Conservation (phyloP, 2,113 vertebrate species). For the Channa maculata region DNA sequence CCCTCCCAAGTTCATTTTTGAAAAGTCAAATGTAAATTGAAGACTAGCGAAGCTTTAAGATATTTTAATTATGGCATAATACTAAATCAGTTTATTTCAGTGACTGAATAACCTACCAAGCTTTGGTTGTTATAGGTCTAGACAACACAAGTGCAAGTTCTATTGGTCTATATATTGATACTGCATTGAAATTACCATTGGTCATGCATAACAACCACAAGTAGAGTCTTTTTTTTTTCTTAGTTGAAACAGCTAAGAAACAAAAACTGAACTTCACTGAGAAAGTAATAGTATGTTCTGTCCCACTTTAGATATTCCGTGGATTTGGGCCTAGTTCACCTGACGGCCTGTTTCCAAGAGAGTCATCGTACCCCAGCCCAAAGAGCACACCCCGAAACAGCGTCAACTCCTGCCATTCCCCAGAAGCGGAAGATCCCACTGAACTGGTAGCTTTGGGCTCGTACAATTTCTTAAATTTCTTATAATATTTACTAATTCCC, state of each 20-base stretch:
- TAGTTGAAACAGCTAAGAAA: too few species aligned
- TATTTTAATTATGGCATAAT: neutral
- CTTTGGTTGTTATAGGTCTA: neutral
- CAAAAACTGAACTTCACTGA: neutral
- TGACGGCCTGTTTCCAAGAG: conserved; percentile 66
- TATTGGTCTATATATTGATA: neutral
- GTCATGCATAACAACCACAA: neutral
- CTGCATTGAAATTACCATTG: neutral
- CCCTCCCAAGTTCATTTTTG: neutral
- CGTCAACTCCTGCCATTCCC: conserved; percentile 80
- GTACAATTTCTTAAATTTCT: neutral
- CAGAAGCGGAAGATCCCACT: conserved; percentile 76
- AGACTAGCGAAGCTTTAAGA: neutral
- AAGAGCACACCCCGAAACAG: conserved; percentile 80
- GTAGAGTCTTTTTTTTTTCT: neutral
- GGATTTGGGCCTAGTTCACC: conserved; percentile 65
- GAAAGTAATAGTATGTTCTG: neutral
- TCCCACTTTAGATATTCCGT: conserved; percentile 63
- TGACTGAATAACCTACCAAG: neutral
- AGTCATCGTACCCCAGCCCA: conserved; percentile 75
- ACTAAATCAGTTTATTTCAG: neutral
- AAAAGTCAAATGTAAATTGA: neutral
- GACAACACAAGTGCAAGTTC: neutral
- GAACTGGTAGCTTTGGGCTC: conserved; percentile 71
- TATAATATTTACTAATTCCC: neutral